Evolutionary conservation across 2,888 invertebrate genomes (phyloP).

Genomic region (Drosophila subquinaria): DNA sequence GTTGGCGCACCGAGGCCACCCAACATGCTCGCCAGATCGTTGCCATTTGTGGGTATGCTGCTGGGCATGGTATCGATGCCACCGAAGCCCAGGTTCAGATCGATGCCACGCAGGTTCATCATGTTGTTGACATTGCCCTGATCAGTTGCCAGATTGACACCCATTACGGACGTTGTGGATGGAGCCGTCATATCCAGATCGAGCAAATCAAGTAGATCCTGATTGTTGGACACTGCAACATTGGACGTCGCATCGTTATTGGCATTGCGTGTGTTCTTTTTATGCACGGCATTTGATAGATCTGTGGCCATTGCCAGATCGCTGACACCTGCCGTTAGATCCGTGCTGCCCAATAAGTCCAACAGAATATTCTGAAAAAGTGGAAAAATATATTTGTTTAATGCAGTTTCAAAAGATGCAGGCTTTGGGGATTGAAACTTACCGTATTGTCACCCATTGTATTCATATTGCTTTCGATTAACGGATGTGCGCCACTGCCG

Average conservation of each 20-base stretch:
- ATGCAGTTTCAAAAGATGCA: background rate
- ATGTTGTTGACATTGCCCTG: conserved; percentile 80
- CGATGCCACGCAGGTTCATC: conserved; percentile 67
- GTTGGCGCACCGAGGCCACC: conserved; percentile 44
- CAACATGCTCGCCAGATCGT: conserved; percentile 80
- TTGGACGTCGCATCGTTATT: conserved; percentile 84
- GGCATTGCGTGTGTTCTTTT: conserved; percentile 85
- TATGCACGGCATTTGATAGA: conserved; percentile 83
- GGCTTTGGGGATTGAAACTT: conserved; percentile 14
- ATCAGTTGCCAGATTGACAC: conserved; percentile 55
- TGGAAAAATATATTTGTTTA: background rate
- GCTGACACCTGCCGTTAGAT: conserved; percentile 82
- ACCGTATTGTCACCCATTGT: conserved; percentile 85
- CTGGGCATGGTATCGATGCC: conserved; percentile 55
- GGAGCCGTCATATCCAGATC: conserved; percentile 89
- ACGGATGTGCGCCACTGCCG: conserved; percentile 65
- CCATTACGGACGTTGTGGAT: conserved; percentile 51
- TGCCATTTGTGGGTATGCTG: conserved; percentile 83
- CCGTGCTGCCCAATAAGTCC: conserved; percentile 93
- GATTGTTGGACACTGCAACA: conserved; percentile 86
- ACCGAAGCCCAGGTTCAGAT: conserved; percentile 54
- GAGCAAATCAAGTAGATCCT: conserved; percentile 95
- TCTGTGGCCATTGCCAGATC: conserved; percentile 76
- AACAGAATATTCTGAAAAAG: conserved; percentile 91
- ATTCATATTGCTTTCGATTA: conserved; percentile 83